phyloP scores from a whole-genome alignment of 92 coral and sea anemone genomes.

The Epizoanthus ramosus region DNA sequence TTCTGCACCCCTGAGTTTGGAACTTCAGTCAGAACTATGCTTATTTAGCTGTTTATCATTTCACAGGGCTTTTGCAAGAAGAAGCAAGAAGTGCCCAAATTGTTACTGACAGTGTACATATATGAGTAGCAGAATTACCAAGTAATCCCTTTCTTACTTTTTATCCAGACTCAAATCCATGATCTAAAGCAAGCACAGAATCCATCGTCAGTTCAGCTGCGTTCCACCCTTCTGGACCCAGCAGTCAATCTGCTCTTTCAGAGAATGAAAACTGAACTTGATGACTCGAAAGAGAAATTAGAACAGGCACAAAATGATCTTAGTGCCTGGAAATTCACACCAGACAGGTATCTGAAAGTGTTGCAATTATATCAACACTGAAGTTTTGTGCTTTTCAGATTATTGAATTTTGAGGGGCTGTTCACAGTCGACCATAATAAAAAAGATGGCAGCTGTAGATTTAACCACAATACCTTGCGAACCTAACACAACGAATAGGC shows the following conservation, averaged over 20 bases:
- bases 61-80: too few species aligned
- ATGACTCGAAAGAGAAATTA: conserved; percentile 91
- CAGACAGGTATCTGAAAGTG: conserved; percentile 84
- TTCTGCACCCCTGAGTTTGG: too few species aligned
- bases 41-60: too few species aligned
- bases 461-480: too few species aligned
- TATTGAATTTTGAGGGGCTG: neutral
- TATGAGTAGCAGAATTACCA: neutral
- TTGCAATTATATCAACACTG: neutral
- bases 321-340: conserved; percentile 98
- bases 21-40: too few species aligned
- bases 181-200: conserved; percentile 99
- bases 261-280: conserved; percentile 97
- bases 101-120: too few species aligned
- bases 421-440: neutral
- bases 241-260: conserved; percentile 98
- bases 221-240: conserved; percentile 95
- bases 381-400: neutral
- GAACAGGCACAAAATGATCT: conserved; percentile 99
- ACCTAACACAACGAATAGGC: too few species aligned
- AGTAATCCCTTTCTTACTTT: conserved; percentile 6
- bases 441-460: too few species aligned
- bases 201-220: conserved; percentile 90
- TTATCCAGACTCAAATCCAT: conserved; percentile 92
- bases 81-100: too few species aligned